Conservation (phyloP, 2,888 invertebrate species). For the Lycocerus yunnanus region DNA sequence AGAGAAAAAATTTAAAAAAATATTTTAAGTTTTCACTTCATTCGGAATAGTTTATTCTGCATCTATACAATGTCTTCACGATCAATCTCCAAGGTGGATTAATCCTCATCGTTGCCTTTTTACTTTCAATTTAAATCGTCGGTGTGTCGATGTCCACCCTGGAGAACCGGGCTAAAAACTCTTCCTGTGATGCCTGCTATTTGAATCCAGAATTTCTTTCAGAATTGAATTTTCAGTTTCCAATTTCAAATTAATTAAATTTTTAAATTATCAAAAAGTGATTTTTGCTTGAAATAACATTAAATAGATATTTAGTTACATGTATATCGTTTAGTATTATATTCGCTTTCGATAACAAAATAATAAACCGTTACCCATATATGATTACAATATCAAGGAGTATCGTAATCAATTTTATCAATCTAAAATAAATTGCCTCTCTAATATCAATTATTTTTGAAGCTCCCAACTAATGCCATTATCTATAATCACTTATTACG, state of each 20-base stretch:
- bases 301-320: not conserved
- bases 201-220: too few relatives aligned
- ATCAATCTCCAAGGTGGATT: too few relatives aligned
- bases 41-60: too few relatives aligned
- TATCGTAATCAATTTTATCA: not conserved
- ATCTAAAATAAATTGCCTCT: not conserved
- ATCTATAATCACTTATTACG: not conserved
- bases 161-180: too few relatives aligned
- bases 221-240: too few relatives aligned
- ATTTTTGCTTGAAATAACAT: not conserved
- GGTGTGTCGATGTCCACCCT: too few relatives aligned
- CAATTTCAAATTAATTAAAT: not conserved
- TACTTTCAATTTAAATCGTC: too few relatives aligned
- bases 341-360: not conserved
- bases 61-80: too few relatives aligned
- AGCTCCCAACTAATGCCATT: not conserved
- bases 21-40: too few relatives aligned
- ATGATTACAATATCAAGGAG: not conserved
- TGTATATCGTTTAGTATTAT: not conserved
- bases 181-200: too few relatives aligned
- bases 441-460: slow-evolving; percentile 3
- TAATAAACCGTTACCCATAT: not conserved
- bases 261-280: not conserved
- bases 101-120: too few relatives aligned
- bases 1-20: too few relatives aligned